Evolutionary conservation across 2,797 vertebrate species (phyloP).

Genomic region (Rousettus madagascariensis): DNA sequence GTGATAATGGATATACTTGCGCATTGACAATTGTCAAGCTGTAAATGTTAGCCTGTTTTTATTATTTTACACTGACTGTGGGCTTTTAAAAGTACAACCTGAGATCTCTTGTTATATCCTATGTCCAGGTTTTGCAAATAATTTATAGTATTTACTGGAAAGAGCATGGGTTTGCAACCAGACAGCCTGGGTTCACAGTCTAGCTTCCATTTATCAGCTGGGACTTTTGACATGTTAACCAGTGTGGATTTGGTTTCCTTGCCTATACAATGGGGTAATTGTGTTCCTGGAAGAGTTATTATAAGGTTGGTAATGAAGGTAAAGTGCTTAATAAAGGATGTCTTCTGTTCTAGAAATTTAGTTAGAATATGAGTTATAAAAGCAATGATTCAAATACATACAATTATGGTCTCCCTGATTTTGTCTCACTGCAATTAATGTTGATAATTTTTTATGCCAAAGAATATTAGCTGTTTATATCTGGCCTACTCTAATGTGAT

Average conservation of each 20-base stretch:
- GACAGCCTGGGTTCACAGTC: neutral
- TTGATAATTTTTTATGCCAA: slow-evolving; percentile 46
- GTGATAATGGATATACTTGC: neutral
- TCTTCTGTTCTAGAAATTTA: slow-evolving; percentile 25
- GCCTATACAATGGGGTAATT: neutral
- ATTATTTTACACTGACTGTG: neutral
- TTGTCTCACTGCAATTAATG: neutral
- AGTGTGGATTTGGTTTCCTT: neutral
- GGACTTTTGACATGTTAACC: neutral
- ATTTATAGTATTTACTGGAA: slow-evolving; percentile 13
- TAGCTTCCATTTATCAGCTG: neutral
- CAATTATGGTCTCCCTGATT: slow-evolving; percentile 22
- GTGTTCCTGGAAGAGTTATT: neutral
- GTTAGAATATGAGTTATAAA: slow-evolving; percentile 31
- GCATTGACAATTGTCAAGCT: neutral
- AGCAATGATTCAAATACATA: neutral
- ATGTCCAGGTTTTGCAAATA: neutral
- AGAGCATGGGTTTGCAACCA: neutral
- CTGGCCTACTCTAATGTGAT: neutral
- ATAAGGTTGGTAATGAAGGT: neutral
- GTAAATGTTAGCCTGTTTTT: neutral
- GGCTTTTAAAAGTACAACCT: slow-evolving; percentile 2
- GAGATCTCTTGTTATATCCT: neutral
- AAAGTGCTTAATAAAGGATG: neutral
- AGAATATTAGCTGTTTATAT: neutral